Evolutionary conservation across 2,888 invertebrate species (phyloP).

Genomic region (Campoplex capitator): DNA sequence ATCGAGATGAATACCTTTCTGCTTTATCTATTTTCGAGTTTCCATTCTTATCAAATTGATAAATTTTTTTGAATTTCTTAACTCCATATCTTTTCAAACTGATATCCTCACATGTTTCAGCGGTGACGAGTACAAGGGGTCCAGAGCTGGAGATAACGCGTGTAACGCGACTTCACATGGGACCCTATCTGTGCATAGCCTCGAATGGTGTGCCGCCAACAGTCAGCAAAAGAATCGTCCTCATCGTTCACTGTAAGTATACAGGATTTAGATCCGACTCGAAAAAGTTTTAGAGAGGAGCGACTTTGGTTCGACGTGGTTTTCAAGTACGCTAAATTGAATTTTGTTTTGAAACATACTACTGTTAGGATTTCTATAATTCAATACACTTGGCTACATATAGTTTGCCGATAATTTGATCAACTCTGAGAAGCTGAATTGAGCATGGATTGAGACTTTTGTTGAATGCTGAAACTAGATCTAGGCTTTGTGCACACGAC

Average conservation of each 20-base stretch:
- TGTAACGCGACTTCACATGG: conserved; percentile 91
- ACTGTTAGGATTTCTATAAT: too few species aligned
- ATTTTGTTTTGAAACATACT: too few species aligned
- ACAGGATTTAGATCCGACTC: conserved; percentile 18
- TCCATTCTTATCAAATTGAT: background rate
- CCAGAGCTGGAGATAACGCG: conserved; percentile 88
- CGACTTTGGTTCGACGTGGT: too few species aligned
- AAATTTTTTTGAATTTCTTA: background rate
- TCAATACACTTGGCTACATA: too few species aligned
- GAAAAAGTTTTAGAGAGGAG: too few species aligned
- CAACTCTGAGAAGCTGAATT: too few species aligned
- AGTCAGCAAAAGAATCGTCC: conserved; percentile 86
- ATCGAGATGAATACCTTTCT: background rate
- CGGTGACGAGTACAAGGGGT: conserved; percentile 88
- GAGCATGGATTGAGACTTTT: too few species aligned
- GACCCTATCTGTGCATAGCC: conserved; percentile 91
- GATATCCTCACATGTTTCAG: conserved; percentile 33
- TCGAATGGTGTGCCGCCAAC: conserved; percentile 90
- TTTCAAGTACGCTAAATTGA: too few species aligned
- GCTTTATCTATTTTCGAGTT: background rate
- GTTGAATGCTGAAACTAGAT: too few species aligned
- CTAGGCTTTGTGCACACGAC: too few species aligned
- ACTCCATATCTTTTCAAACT: background rate
- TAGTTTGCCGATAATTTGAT: too few species aligned
- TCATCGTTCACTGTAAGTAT: conserved; percentile 92